Evolutionary conservation across 2,113 vertebrate species (phyloP), one percentile per base, ranked within the genome.

Genomic region (Diglossa brunneiventris): DNA sequence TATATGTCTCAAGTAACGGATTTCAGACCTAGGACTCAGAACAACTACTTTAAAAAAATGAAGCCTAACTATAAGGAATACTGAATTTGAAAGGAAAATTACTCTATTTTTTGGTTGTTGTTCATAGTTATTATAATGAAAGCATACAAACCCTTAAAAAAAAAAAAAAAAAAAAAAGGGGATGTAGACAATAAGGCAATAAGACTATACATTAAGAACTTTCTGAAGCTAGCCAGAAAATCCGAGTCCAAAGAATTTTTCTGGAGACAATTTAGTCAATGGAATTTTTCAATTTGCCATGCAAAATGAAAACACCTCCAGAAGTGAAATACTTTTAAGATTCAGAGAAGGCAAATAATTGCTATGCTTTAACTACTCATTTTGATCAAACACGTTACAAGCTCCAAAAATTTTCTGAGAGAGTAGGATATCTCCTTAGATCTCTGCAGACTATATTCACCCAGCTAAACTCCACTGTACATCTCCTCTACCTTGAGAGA

Each of bases 21-120:
- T 58, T 76, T 90, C 24, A 76, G 87, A 85, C 46, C 13, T 42
- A 42, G 42, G 8, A 68, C 4, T 79, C 35, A 50, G 33, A 87
- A 2, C 2, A 78, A 35, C 21, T 0, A 28, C n/a, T 67, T 64
- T 0, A 0, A 41, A 74, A 68, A 79, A 55, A 61, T 73, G 2
- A 6, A 72, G 21, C 31, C 28, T 15, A 27, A 2, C 3, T 31
- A 37, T 13, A 87, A 53, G 8, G 13, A 80, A 61, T 69, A 53
- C 0, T 74, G n/a, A 4, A 44, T 73, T 52, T 68, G 28, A 64
- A 68, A 80, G 8, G 3, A 62, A 9, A 90, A 67, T 47, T 73
- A 21, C 1, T 21, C 4, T 13, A 37, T 8, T 12, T 55, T 41
- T 35, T 28, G 53, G 49, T 9, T 26, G 24, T 15, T 37, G 35